phyloP scores from a whole-genome alignment of 2,797 vertebrate genomes.

The Macropus fuliginosus region DNA sequence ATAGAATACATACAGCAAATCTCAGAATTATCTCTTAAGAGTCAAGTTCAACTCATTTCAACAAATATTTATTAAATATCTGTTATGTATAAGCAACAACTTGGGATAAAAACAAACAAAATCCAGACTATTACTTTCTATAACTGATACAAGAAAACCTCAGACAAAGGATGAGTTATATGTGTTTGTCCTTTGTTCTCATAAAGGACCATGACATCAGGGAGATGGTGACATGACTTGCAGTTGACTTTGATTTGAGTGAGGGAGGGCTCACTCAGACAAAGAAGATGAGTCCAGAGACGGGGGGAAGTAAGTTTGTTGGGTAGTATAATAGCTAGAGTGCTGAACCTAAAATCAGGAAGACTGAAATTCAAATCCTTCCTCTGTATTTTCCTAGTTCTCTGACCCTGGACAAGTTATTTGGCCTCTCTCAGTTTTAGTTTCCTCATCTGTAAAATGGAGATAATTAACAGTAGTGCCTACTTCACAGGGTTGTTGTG shows the following conservation, averaged over 20 bases:
- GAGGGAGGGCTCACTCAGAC: not conserved
- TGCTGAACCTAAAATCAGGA: not conserved
- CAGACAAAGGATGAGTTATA: not conserved
- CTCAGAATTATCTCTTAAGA: not conserved
- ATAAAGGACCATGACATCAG: no score
- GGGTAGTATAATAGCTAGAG: not conserved
- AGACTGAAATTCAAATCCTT: not conserved
- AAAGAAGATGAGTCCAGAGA: slow-evolving; percentile 49
- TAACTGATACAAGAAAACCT: not conserved
- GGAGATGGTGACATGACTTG: no score
- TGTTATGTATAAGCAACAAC: not conserved
- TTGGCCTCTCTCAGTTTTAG: not conserved
- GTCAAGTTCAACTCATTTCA: not conserved
- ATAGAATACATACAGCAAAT: not conserved
- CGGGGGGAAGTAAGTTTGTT: not conserved
- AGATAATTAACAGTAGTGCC: not conserved
- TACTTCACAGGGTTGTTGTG: not conserved
- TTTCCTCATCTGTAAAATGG: not conserved
- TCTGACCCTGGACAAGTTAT: not conserved
- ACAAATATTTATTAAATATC: not conserved
- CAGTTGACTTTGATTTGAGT: no score
- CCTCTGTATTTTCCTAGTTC: not conserved
- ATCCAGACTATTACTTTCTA: not conserved
- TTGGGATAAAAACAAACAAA: not conserved
- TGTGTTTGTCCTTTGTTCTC: no score